Conservation (phyloP, 2,797 vertebrate genomes). For the Periophthalmus magnuspinnatus region DNA sequence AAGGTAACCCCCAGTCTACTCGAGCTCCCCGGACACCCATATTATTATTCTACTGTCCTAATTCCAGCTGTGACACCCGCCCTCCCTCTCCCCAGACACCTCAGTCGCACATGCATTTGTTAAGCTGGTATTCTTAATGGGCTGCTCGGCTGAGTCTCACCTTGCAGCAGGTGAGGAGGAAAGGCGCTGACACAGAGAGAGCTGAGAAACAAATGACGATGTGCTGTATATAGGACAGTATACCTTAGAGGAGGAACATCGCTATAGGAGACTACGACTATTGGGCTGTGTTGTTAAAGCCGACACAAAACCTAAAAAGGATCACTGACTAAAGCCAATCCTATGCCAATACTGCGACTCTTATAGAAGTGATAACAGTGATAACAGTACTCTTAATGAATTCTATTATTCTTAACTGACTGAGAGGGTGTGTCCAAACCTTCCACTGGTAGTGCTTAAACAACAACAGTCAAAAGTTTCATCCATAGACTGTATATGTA, state of each 20-base stretch:
- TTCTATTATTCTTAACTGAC: too few species aligned
- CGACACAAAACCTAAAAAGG: background rate
- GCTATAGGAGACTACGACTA: constrained; percentile 13
- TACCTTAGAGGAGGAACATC: constrained; percentile 20
- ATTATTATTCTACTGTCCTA: constrained; percentile 42
- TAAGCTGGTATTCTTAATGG: constrained; percentile 39
- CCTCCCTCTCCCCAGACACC: constrained; percentile 18
- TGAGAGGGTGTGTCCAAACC: too few species aligned
- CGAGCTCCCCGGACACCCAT: constrained; percentile 23
- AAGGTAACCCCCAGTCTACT: constrained; percentile 23
- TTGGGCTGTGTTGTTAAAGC: background rate
- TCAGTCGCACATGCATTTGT: constrained; percentile 32
- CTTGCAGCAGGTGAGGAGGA: constrained; percentile 35
- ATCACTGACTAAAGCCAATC: too few species aligned
- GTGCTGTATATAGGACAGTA: constrained; percentile 42
- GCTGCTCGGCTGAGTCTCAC: constrained; percentile 20
- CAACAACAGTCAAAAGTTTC: too few species aligned
- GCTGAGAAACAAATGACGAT: constrained; percentile 27
- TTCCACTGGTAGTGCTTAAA: too few species aligned
- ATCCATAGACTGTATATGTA: too few species aligned
- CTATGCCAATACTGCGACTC: too few species aligned
- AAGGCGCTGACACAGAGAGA: constrained; percentile 36
- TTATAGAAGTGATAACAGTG: too few species aligned
- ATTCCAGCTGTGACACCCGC: constrained; percentile 31
- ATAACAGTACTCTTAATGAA: too few species aligned